These are phyloP conservation scores for Malurus leucopterus DNA, from an alignment of 2,797 vertebrate species.

Conservation along the genomic window DNA sequence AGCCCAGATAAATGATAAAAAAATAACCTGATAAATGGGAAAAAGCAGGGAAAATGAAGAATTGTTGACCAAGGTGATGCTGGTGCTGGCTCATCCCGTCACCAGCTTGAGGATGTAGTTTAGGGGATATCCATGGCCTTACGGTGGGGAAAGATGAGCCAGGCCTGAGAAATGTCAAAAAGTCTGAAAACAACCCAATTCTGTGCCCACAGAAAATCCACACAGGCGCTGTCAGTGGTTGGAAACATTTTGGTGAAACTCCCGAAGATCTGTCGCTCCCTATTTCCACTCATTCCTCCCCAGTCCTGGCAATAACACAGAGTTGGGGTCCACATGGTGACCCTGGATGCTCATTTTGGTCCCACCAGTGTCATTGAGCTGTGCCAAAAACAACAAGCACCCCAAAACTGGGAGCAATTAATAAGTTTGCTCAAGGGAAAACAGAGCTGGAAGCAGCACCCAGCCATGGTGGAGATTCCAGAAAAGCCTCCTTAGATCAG, in stretches of 20 bases:
- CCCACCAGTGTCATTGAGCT: background rate
- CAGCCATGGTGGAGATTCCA: background rate
- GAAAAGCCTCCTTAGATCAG: background rate
- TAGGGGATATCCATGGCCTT: background rate
- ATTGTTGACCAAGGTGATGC: rapidly evolving
- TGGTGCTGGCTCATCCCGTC: background rate
- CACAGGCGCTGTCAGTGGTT: background rate
- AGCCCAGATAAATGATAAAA: background rate
- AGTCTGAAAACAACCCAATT: background rate
- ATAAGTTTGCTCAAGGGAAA: background rate
- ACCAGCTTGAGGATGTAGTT: background rate
- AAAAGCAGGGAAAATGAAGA: background rate
- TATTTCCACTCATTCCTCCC: background rate
- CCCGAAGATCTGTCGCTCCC: background rate
- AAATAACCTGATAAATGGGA: background rate
- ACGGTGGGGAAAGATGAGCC: background rate
- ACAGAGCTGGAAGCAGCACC: background rate
- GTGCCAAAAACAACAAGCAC: rapidly evolving
- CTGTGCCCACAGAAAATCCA: background rate
- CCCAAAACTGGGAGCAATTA: rapidly evolving
- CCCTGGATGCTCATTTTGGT: rapidly evolving
- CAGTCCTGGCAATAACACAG: background rate
- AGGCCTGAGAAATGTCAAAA: background rate
- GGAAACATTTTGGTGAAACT: background rate
- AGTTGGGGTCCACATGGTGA: rapidly evolving